These are phyloP conservation scores for Ailuropoda melanoleuca DNA, from an alignment of 2,113 vertebrate species.

Conservation along the genomic window DNA sequence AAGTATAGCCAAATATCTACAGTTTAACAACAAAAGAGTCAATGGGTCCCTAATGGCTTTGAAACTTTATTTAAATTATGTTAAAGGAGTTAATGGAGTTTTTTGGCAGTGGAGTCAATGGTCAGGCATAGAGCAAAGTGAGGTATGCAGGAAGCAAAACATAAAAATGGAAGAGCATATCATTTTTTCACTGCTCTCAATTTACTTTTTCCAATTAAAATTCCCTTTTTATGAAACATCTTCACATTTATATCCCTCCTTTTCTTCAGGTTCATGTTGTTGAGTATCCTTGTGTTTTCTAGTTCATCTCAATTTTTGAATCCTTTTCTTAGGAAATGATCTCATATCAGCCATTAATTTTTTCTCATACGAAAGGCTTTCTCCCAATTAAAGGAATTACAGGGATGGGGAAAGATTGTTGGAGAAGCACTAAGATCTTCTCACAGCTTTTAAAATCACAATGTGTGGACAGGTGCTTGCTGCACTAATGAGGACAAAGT, in stretches of 20 bases:
- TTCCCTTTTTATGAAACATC: not conserved
- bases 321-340: slow-evolving; percentile 10
- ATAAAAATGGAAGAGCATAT: not conserved
- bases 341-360: not conserved
- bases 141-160: not conserved
- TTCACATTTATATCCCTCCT: not conserved
- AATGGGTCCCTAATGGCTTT: not conserved
- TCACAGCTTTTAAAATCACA: slow-evolving; percentile 32
- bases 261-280: not conserved
- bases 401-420: not conserved
- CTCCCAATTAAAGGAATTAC: slow-evolving; percentile 41
- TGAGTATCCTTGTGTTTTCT: not conserved
- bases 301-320: not conserved
- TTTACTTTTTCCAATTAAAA: not conserved
- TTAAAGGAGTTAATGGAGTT: not conserved
- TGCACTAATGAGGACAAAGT: slow-evolving; percentile 56
- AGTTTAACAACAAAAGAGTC: not conserved
- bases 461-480: slow-evolving; percentile 59
- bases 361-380: not conserved
- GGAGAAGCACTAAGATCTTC: slow-evolving; percentile 2
- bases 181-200: not conserved
- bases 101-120: not conserved
- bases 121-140: not conserved
- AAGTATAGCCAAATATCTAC: not conserved
- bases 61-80: not conserved